Conservation (phyloP, 2,113 vertebrate genomes). For the Naja naja region DNA sequence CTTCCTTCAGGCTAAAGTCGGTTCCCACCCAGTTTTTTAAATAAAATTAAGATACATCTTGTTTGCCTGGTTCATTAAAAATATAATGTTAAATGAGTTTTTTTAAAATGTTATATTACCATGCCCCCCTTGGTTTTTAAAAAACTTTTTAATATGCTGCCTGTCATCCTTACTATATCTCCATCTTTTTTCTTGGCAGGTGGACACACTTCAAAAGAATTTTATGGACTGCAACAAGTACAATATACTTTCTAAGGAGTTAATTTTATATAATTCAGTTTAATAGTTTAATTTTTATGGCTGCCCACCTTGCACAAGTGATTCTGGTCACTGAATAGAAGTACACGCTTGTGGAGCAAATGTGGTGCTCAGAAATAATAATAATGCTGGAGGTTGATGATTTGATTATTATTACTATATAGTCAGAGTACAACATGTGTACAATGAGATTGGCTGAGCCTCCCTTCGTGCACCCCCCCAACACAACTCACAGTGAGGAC, state of each 20-base stretch:
- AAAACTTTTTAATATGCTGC: not conserved
- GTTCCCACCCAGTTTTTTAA: not conserved
- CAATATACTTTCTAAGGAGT: not conserved
- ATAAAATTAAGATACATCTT: not conserved
- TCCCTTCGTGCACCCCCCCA: too few relatives aligned
- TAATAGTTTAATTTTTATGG: not conserved
- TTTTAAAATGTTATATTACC: not conserved
- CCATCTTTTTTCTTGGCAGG: not conserved
- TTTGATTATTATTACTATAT: not conserved
- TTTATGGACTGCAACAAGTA: not conserved
- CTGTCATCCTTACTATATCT: not conserved
- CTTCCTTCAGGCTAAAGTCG: not conserved
- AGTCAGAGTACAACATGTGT: too few relatives aligned
- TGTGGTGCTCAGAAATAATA: not conserved
- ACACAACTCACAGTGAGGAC: too few relatives aligned
- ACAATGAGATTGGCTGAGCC: too few relatives aligned
- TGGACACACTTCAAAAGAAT: not conserved
- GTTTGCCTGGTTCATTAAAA: not conserved
- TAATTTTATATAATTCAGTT: not conserved
- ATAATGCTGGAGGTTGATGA: not conserved
- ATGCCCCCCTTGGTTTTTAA: not conserved
- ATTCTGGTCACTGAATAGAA: not conserved
- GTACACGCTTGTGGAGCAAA: not conserved
- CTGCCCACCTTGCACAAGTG: not conserved
- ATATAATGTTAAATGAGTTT: not conserved